Percentiles rank a stretch among this genome's conserved stretches.
phyloP scores from a whole-genome alignment of 2,888 invertebrate genomes.

The Lydus trimaculatus region DNA sequence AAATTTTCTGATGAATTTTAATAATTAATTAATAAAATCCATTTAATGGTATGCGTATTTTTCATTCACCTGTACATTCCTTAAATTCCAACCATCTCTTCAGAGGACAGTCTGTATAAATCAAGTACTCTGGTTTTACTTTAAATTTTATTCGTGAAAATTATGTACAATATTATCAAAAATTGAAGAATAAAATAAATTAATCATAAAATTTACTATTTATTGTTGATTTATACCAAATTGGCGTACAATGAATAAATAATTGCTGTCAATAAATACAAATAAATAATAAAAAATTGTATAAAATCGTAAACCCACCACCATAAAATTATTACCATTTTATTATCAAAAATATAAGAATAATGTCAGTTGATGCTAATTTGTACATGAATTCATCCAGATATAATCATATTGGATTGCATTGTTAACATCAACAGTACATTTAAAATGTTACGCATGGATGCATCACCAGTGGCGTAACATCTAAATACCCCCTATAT shows the following conservation, averaged over 20 bases:
- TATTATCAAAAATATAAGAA: neutral
- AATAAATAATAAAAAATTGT: neutral
- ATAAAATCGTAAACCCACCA: neutral
- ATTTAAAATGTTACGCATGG: neutral
- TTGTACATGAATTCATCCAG: neutral
- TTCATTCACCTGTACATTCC: neutral
- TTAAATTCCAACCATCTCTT: too few species aligned
- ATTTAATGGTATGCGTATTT: neutral
- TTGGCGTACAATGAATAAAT: neutral
- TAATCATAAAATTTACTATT: neutral
- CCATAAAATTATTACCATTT: neutral
- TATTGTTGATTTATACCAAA: neutral
- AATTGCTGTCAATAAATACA: neutral
- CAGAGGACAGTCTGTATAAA: too few species aligned
- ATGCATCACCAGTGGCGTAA: neutral
- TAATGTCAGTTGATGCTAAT: neutral
- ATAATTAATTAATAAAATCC: neutral
- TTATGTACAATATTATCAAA: neutral
- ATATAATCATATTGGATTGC: neutral
- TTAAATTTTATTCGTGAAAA: neutral
- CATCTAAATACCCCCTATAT: neutral
- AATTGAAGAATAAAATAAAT: neutral
- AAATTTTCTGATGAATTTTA: neutral
- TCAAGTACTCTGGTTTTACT: too few species aligned
- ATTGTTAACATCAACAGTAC: conserved; percentile 1